These are phyloP conservation scores for Oryzaephilus surinamensis DNA, from an alignment of 1,140 invertebrate species.

Conservation along the genomic window DNA sequence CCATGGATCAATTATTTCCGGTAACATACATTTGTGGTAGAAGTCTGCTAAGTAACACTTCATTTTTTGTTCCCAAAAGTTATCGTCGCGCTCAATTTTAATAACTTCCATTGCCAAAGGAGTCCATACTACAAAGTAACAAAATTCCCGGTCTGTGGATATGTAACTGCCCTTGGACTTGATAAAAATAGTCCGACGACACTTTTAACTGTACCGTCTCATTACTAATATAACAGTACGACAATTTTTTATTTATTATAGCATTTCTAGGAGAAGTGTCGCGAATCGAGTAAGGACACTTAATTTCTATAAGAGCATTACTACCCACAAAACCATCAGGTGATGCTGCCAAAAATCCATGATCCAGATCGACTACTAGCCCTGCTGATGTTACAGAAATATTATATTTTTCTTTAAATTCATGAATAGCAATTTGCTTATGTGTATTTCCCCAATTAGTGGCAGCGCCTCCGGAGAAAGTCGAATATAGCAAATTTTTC, in stretches of 20 bases:
- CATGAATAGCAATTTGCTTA: too few relatives aligned
- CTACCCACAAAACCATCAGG: not conserved
- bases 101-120: not conserved
- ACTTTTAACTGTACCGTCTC: conserved; percentile 14
- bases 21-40: conserved; percentile 1
- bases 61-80: not conserved
- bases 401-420: too few relatives aligned
- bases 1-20: too few relatives aligned
- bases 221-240: conserved; percentile 2
- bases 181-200: conserved; percentile 22
- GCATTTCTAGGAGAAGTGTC: not conserved
- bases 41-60: not conserved
- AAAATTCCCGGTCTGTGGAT: conserved; percentile 8
- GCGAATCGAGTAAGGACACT: not conserved
- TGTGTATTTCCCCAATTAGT: too few relatives aligned
- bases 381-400: too few relatives aligned
- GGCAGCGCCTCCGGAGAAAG: too few relatives aligned
- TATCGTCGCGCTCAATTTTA: not conserved
- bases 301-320: not conserved
- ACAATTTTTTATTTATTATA: not conserved
- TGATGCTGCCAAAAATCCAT: not conserved
- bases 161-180: conserved; percentile 28
- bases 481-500: too few relatives aligned
- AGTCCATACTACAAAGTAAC: not conserved
- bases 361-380: too few relatives aligned